These are phyloP conservation scores for Apodemia mormo DNA, from an alignment of 2,888 invertebrate species.

Conservation along the genomic window DNA sequence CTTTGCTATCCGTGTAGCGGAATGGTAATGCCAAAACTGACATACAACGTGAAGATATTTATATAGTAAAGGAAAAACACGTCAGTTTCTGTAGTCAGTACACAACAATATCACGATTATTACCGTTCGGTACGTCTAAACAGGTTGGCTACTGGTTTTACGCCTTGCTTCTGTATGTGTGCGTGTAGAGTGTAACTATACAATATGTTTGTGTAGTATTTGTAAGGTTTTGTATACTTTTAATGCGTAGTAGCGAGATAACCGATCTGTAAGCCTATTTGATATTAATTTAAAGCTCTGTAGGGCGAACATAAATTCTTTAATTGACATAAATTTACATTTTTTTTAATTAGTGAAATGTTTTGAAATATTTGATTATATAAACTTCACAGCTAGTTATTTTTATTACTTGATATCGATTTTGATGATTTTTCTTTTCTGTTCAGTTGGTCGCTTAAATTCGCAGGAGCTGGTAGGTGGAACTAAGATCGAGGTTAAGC, in stretches of 20 bases:
- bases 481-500: too few relatives aligned
- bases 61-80: too few relatives aligned
- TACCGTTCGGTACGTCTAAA: slow-evolving; percentile 77
- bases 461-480: too few relatives aligned
- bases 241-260: slow-evolving; percentile 20
- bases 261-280: not conserved
- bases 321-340: slow-evolving; percentile 1
- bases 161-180: slow-evolving; percentile 59
- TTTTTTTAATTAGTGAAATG: not conserved
- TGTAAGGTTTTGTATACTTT: slow-evolving; percentile 30
- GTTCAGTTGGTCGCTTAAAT: too few relatives aligned
- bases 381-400: too few relatives aligned
- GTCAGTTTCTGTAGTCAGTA: slow-evolving; percentile 48
- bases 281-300: slow-evolving; percentile 8
- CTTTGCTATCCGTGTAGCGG: too few relatives aligned
- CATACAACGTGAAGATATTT: too few relatives aligned
- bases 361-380: too few relatives aligned
- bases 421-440: too few relatives aligned
- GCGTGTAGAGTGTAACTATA: slow-evolving; percentile 35
- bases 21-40: too few relatives aligned
- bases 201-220: slow-evolving; percentile 33
- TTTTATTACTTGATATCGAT: too few relatives aligned
- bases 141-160: slow-evolving; percentile 75
- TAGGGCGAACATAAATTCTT: not conserved
- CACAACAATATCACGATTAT: slow-evolving; percentile 72